These are phyloP conservation scores for Dasyprocta punctata DNA, from an alignment of 2,113 vertebrate species.

Conservation along the genomic window DNA sequence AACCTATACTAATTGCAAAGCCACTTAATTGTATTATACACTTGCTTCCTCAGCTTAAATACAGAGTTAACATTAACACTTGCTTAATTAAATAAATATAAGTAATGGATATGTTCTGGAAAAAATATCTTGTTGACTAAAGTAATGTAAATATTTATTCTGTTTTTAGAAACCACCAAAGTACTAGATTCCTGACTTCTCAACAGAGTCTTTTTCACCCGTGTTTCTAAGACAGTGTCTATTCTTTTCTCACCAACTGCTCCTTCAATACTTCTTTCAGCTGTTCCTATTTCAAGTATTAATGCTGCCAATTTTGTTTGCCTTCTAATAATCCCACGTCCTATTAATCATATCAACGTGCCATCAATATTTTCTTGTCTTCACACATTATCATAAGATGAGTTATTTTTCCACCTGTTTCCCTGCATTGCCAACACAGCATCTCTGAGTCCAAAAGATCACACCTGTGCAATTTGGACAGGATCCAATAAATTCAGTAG, in stretches of 20 bases:
- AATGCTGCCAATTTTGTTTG: constrained; percentile 71
- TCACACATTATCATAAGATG: constrained; percentile 73
- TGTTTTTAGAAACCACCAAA: constrained; percentile 56
- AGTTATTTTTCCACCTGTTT: constrained; percentile 76
- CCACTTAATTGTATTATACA: neutral
- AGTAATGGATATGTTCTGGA: neutral
- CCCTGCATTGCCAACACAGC: constrained; percentile 66
- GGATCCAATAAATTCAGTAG: constrained; percentile 58
- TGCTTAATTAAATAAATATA: neutral
- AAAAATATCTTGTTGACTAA: constrained; percentile 28
- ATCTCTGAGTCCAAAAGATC: constrained; percentile 72
- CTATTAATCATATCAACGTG: constrained; percentile 77
- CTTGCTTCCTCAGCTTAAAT: neutral
- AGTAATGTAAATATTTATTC: constrained; percentile 28
- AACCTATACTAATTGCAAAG: neutral
- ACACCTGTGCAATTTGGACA: constrained; percentile 79
- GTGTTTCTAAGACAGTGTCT: constrained; percentile 34
- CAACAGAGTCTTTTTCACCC: neutral
- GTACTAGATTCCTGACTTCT: constrained; percentile 39
- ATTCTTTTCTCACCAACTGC: constrained; percentile 64
- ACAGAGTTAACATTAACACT: neutral
- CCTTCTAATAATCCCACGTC: constrained; percentile 67
- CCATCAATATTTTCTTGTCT: constrained; percentile 77
- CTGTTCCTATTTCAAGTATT: constrained; percentile 52
- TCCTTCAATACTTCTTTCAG: constrained; percentile 59